These are phyloP conservation scores for Macrophya annulata DNA, from an alignment of 2,888 invertebrate species.

Conservation along the genomic window DNA sequence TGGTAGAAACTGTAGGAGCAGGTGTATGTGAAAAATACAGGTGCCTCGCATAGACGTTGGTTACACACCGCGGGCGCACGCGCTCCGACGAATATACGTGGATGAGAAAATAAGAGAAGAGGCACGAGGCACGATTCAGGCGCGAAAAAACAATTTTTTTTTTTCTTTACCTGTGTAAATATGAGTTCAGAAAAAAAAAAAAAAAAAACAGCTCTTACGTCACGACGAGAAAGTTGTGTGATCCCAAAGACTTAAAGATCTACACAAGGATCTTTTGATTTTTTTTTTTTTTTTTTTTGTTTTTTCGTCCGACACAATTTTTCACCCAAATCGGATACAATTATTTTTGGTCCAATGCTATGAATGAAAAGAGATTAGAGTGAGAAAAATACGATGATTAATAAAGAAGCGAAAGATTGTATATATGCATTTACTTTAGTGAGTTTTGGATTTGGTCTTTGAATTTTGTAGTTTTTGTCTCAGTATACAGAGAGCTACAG, in stretches of 20 bases:
- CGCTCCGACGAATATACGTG: conserved; percentile 60
- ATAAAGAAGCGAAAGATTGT: background rate
- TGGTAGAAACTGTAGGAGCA: conserved; percentile 64
- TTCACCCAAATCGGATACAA: background rate
- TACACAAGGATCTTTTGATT: background rate
- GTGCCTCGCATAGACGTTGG: conserved; percentile 66
- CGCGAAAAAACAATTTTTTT: conserved; percentile 65
- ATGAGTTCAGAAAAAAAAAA: conserved; percentile 64
- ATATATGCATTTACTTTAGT: background rate
- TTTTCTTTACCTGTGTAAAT: conserved; percentile 67
- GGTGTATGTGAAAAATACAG: conserved; percentile 73
- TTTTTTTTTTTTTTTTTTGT: conserved; percentile 18
- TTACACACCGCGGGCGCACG: conserved; percentile 60
- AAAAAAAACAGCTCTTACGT: conserved; percentile 35
- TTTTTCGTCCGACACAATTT: background rate
- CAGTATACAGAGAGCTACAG: background rate
- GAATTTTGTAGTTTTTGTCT: conserved; percentile 9
- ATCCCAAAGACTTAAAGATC: conserved; percentile 57
- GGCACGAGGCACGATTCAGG: conserved; percentile 45
- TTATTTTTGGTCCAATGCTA: background rate
- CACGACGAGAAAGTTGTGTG: conserved; percentile 43
- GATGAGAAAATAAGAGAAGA: conserved; percentile 42
- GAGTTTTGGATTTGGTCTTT: background rate
- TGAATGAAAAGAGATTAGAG: background rate
- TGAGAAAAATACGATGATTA: background rate